Evolutionary conservation across 2,888 invertebrate species (phyloP).

Genomic region (Ashinkailepas kermadecensis): DNA sequence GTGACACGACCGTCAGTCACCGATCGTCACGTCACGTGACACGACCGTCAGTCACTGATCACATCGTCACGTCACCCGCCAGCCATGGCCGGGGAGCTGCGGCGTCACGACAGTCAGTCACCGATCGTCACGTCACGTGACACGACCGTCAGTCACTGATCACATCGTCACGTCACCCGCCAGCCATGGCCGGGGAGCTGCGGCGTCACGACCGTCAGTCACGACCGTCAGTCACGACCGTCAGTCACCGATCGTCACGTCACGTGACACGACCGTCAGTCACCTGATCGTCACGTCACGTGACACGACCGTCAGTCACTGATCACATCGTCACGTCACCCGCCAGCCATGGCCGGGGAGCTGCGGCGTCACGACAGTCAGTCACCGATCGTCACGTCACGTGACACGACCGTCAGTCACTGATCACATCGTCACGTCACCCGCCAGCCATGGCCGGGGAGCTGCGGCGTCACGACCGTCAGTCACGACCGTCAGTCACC

Average conservation of each 20-base stretch:
- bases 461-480: slow-evolving; percentile 47
- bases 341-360: too few relatives aligned
- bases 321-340: background rate
- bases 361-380: too few relatives aligned
- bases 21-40: too few relatives aligned
- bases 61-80: background rate
- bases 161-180: slow-evolving; percentile 53
- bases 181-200: slow-evolving; percentile 89
- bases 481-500: too few relatives aligned
- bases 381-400: too few relatives aligned
- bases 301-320: background rate
- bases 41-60: background rate
- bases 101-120: too few relatives aligned
- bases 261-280: background rate
- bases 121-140: too few relatives aligned
- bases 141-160: background rate
- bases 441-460: slow-evolving; percentile 94
- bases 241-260: too few relatives aligned
- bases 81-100: too few relatives aligned
- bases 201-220: slow-evolving; percentile 37
- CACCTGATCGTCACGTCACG: background rate
- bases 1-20: too few relatives aligned
- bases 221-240: background rate
- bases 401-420: background rate
- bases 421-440: background rate